Conservation (phyloP, 2,888 invertebrate species). For the Mamestra brassicae region DNA sequence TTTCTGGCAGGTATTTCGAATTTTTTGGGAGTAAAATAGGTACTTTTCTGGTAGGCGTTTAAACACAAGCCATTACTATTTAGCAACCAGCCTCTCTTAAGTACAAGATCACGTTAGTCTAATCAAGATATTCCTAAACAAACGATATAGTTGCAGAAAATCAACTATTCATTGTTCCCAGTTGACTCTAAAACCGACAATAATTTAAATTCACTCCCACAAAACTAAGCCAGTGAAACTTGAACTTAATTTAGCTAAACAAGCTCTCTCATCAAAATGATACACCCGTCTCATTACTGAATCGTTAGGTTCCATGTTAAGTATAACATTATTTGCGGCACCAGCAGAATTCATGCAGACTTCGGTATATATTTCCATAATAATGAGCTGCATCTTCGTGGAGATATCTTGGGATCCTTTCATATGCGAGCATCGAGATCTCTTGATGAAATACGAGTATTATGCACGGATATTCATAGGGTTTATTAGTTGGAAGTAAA, state of each 20-base stretch:
- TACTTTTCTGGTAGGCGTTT: too few species aligned
- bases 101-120: too few species aligned
- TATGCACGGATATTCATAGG: constrained; percentile 58
- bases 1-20: too few species aligned
- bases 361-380: constrained; percentile 76
- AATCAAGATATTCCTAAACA: neutral
- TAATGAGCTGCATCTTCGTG: constrained; percentile 68
- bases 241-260: constrained; percentile 38
- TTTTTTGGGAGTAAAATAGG: too few species aligned
- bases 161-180: neutral
- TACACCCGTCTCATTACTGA: constrained; percentile 65
- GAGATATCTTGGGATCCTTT: constrained; percentile 62
- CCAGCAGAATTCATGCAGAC: constrained; percentile 71
- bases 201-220: constrained; percentile 1
- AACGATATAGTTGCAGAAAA: neutral
- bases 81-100: too few species aligned
- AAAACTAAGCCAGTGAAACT: constrained; percentile 10
- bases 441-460: constrained; percentile 65
- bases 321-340: constrained; percentile 68
- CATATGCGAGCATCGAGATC: constrained; percentile 54
- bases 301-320: constrained; percentile 66
- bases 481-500: constrained; percentile 66
- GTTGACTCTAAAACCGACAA: constrained; percentile 1
- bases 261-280: constrained; percentile 42
- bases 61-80: too few species aligned